A percentile compares a stretch with the other conserved stretches of the same genome.
phyloP scores from a whole-genome alignment of 2,113 vertebrate species.

The Phalacrocorax pelagicus region DNA sequence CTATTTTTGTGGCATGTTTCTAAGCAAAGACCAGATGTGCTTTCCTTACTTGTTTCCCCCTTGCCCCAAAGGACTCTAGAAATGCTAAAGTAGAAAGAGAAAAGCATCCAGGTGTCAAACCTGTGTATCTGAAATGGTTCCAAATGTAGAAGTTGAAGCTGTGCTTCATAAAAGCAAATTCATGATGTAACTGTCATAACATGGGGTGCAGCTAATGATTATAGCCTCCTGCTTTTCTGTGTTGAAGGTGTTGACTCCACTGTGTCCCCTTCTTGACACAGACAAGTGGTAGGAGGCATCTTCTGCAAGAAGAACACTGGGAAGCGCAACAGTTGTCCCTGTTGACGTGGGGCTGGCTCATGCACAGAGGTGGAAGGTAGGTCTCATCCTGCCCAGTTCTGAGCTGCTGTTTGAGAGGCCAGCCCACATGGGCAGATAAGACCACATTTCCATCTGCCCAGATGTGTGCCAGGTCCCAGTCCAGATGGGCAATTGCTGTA shows the following conservation, averaged over 20 bases:
- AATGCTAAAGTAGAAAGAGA: neutral
- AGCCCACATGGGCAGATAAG: fast-evolving
- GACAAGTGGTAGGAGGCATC: neutral
- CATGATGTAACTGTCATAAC: neutral
- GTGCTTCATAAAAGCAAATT: neutral
- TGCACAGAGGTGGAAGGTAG: neutral
- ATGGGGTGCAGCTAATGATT: neutral
- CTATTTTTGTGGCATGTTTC: neutral
- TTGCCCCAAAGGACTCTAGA: neutral
- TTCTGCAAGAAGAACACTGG: neutral
- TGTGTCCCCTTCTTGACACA: neutral
- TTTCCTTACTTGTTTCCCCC: neutral
- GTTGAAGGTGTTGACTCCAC: neutral
- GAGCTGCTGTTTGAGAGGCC: neutral
- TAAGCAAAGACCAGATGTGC: neutral
- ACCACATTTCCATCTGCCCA: neutral
- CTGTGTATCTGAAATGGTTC: neutral
- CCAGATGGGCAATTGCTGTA: neutral
- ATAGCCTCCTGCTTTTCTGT: neutral
- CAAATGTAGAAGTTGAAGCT: neutral
- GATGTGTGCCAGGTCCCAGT: fast-evolving
- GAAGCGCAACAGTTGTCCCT: fast-evolving
- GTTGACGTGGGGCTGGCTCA: neutral
- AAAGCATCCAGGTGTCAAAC: neutral
- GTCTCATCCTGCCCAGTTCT: neutral